Evolutionary conservation across 1,140 invertebrate species (phyloP).

Genomic region (Nasonia giraulti): DNA sequence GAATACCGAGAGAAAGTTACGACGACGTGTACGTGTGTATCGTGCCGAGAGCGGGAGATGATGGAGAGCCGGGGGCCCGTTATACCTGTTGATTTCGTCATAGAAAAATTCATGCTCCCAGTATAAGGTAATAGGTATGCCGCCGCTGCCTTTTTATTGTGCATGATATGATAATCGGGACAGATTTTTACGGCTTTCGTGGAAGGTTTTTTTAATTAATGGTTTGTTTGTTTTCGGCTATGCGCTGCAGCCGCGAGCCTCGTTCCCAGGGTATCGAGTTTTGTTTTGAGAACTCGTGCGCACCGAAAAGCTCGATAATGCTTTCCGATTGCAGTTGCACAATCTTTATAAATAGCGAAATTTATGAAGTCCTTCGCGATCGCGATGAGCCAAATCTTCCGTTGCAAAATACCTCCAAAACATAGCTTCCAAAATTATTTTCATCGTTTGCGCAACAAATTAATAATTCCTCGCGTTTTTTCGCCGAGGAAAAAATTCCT

Average conservation of each 20-base stretch:
- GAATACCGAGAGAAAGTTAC: constrained; percentile 26
- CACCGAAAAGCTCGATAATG: too few species aligned
- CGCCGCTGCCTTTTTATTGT: not conserved
- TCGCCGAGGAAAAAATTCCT: constrained; percentile 11
- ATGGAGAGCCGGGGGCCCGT: not conserved
- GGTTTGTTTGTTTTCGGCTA: not conserved
- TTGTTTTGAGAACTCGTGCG: too few species aligned
- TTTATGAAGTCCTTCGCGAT: too few species aligned
- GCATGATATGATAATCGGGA: not conserved
- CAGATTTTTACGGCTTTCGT: constrained; percentile 14
- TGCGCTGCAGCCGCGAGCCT: not conserved
- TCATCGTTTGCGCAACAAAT: not conserved
- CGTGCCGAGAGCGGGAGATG: too few species aligned
- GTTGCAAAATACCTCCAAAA: too few species aligned
- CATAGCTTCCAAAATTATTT: constrained; percentile 1
- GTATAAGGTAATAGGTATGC: too few species aligned
- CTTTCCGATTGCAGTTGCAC: too few species aligned
- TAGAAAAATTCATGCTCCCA: constrained; percentile 26
- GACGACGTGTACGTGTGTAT: not conserved
- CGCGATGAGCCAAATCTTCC: too few species aligned
- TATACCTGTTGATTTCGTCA: constrained; percentile 40
- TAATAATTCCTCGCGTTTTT: constrained; percentile 12
- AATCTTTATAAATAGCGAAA: too few species aligned
- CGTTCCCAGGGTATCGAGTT: not conserved
- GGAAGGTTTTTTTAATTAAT: not conserved